Base-by-base conservation (phyloP, 1,140 invertebrate species). In the Geopemphigus sp. region DNA sequence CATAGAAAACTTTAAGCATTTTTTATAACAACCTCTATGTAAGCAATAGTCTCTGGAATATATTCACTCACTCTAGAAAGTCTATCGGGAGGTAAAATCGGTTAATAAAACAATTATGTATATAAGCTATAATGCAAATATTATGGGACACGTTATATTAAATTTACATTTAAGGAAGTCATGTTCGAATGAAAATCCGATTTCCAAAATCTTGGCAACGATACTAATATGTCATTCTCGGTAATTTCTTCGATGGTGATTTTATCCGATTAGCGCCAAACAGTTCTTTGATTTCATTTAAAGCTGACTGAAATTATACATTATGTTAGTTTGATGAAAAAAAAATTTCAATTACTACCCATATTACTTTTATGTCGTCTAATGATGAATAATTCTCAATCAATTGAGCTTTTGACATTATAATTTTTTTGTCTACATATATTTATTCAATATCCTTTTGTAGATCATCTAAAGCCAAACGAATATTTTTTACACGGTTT, bases 11-110 rank as follows among this genome's bases (percentile, higher is more conserved):
- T n/a, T n/a, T n/a, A n/a, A n/a, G n/a, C 92, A 88, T 98, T 98
- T 4, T 90, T 87, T 81, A 99, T 95, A 74, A 99, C 98, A 86
- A 92, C 93, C 84, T 97, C 85, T 66, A 98, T 94, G 86, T 93
- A 99, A 26, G 87, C 87, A 80, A 99, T 88, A 82, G 99, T 98
- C 88, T 99, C 95, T 15, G 96, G 96, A 81, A 99, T 91, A 86
- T 98, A 99, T 89, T 99, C 98, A 85, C 95, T 98, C 15, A 99
- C 98, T 84, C 98, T 89, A 8, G 98, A 99, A 56, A 99, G 86
- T 10, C 95, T 92, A 89, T 97, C 93, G 22, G 97, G 95, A 81
- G 91, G 92, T 66, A 96, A 85, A 50, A 99, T 91, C 94, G 97
- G 83, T 80, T 82, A 84, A 82, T 5, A 0, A 80, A 73, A 80